A percentile compares a stretch with the other conserved stretches of the same genome.
These are phyloP conservation scores for Globodera rostochiensis DNA, from an alignment of 1,140 invertebrate genomes.

Conservation along the genomic window DNA sequence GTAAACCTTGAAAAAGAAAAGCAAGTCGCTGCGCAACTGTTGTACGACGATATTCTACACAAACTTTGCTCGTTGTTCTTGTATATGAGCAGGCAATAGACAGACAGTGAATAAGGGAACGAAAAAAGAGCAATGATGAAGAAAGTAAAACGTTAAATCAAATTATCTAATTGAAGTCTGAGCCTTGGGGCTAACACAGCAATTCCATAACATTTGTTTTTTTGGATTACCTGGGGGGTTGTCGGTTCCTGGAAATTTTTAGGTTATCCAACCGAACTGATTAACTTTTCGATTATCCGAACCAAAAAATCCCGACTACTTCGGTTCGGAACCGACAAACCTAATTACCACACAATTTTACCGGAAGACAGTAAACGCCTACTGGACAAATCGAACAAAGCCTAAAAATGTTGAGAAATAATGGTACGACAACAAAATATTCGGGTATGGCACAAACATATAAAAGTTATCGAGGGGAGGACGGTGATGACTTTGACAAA, in stretches of 20 bases:
- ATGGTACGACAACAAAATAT: background rate
- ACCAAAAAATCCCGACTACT: no score
- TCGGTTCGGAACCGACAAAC: no score
- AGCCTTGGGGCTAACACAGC: background rate
- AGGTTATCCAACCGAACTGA: no score
- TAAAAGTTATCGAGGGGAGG: background rate
- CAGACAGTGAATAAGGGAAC: no score
- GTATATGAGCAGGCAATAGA: background rate
- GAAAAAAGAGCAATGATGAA: background rate
- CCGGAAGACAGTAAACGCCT: background rate
- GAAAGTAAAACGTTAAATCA: background rate
- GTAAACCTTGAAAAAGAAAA: slow-evolving; percentile 10
- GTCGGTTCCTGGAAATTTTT: no score
- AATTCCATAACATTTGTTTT: background rate
- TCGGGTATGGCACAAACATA: background rate
- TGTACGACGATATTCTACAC: background rate
- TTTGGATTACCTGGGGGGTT: no score
- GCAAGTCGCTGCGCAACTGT: background rate
- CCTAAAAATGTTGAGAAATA: background rate
- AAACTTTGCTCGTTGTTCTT: background rate
- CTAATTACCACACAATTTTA: no score
- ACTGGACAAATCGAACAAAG: background rate
- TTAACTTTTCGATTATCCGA: no score
- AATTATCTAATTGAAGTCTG: background rate
- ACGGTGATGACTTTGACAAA: slow-evolving; percentile 1